phyloP scores from a whole-genome alignment of 2,113 vertebrate species.

The Rousettus leschenaultii region DNA sequence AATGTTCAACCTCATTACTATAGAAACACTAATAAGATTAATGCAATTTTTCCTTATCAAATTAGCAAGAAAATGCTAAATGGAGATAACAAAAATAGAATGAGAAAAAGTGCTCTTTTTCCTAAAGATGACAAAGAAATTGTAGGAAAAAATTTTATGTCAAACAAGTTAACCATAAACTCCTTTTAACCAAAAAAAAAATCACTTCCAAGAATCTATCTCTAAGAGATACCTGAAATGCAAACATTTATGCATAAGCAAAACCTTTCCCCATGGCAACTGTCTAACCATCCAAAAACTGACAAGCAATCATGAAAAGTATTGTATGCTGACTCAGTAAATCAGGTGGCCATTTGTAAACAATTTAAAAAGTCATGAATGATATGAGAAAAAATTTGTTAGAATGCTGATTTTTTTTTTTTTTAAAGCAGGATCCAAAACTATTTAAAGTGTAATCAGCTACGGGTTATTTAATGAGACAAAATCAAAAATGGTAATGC shows the following conservation, averaged over 20 bases:
- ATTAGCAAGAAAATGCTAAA: slow-evolving; percentile 14
- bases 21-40: not conserved
- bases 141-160: not conserved
- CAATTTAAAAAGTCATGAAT: not conserved
- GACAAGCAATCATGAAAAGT: not conserved
- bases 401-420: not conserved
- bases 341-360: not conserved
- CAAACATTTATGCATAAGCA: not conserved
- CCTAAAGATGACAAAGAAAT: not conserved
- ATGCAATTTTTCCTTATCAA: not conserved
- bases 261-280: not conserved
- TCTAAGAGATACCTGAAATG: not conserved
- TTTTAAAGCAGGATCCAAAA: not conserved
- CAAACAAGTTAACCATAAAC: not conserved
- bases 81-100: not conserved
- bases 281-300: not conserved
- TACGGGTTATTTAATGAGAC: not conserved
- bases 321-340: not conserved
- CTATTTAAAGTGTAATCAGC: not conserved
- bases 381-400: not conserved
- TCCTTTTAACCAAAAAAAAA: not conserved
- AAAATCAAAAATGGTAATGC: slow-evolving; percentile 15
- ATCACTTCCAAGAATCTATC: not conserved
- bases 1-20: not conserved
- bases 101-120: not conserved